Evolutionary conservation across 2,797 vertebrate genomes (phyloP).

Genomic region (Anomalospiza imberbis): DNA sequence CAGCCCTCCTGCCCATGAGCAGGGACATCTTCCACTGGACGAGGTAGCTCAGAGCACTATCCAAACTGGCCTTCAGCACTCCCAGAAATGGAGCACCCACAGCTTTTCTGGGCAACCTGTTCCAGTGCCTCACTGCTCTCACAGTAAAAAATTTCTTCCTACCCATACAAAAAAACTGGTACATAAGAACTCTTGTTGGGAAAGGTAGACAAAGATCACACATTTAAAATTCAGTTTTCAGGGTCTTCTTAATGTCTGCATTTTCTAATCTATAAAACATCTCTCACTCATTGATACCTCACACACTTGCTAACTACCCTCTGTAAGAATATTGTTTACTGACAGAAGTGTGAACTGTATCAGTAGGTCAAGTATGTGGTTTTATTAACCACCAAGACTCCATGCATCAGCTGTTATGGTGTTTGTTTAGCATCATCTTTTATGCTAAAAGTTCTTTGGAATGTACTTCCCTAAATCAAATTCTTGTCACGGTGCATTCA

Average conservation of each 20-base stretch:
- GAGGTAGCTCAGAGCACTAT: background rate
- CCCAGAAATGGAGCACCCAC: background rate
- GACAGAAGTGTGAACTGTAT: background rate
- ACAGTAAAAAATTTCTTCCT: background rate
- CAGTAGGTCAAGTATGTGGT: background rate
- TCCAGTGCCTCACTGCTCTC: background rate
- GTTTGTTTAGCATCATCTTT: background rate
- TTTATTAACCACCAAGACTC: background rate
- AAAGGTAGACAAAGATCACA: background rate
- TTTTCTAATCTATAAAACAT: background rate
- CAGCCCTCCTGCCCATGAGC: accelerated
- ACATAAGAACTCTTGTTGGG: background rate
- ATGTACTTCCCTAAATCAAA: background rate
- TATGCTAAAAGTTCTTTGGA: background rate
- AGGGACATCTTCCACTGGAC: background rate
- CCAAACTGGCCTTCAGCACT: background rate
- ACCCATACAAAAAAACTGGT: background rate
- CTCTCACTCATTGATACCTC: background rate
- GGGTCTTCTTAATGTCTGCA: background rate
- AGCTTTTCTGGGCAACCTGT: accelerated
- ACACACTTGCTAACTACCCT: background rate
- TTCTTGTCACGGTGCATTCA: background rate
- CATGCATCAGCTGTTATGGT: background rate
- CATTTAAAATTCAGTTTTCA: background rate
- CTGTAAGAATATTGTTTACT: background rate